Conservation (phyloP, 2,888 invertebrate species). For the Drosophila formosana region DNA sequence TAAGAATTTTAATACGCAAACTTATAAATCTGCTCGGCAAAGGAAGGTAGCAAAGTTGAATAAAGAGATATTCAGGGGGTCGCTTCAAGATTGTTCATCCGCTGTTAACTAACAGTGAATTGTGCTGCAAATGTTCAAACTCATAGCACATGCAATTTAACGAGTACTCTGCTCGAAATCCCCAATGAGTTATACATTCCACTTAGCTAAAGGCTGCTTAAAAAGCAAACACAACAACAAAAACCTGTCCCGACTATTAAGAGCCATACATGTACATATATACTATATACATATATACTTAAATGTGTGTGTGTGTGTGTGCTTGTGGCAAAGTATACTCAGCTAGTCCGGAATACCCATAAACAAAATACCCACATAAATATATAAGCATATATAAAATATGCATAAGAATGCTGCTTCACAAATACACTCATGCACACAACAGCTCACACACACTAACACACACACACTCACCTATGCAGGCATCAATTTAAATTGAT, state of each 20-base stretch:
- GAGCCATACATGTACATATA: constrained; percentile 5
- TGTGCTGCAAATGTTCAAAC: constrained; percentile 12
- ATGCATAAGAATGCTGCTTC: constrained; percentile 50
- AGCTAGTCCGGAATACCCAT: constrained; percentile 34
- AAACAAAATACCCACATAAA: constrained; percentile 51
- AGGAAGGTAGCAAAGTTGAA: not conserved
- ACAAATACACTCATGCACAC: constrained; percentile 22
- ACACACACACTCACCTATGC: constrained; percentile 1
- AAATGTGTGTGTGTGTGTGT: constrained; percentile 20
- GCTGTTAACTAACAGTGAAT: constrained; percentile 16
- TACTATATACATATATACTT: not conserved
- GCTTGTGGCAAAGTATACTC: constrained; percentile 14
- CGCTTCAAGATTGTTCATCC: not conserved
- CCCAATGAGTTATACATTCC: constrained; percentile 25
- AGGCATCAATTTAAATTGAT: constrained; percentile 29
- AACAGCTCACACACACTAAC: constrained; percentile 10
- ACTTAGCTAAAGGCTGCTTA: constrained; percentile 35
- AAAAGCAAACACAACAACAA: constrained; percentile 17
- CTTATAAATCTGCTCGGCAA: not conserved
- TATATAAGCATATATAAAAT: constrained; percentile 43
- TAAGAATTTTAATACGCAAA: no score
- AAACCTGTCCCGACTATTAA: constrained; percentile 28
- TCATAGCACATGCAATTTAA: constrained; percentile 22
- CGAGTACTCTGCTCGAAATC: constrained; percentile 18
- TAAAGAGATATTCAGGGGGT: not conserved